These are phyloP conservation scores for Lamellibrachia luymesi DNA, from an alignment of 1,140 invertebrate species.

Conservation along the genomic window DNA sequence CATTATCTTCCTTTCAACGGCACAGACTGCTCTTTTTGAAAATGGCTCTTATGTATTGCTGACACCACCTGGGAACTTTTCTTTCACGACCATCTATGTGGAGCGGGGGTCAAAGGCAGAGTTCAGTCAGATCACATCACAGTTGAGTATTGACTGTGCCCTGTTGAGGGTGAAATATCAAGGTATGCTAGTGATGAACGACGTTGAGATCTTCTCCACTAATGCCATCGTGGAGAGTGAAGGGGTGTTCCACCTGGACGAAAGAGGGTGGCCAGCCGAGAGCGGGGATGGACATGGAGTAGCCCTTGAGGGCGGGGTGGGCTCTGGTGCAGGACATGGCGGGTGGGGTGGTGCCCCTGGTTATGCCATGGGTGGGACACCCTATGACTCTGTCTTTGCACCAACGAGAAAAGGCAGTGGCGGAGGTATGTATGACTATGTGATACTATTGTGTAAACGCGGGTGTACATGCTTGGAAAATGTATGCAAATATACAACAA, in stretches of 20 bases:
- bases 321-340: conserved; percentile 43
- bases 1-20: conserved; percentile 39
- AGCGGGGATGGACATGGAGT: conserved; percentile 35
- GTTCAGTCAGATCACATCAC: conserved; percentile 35
- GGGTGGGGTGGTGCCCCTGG: conserved; percentile 43
- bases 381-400: conserved; percentile 40
- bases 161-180: conserved; percentile 41
- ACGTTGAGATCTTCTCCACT: conserved; percentile 35
- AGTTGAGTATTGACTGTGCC: conserved; percentile 34
- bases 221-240: conserved; percentile 42
- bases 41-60: conserved; percentile 39
- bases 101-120: conserved; percentile 37
- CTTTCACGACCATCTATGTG: conserved; percentile 35
- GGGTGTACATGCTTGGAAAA: no score
- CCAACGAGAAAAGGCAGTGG: conserved; percentile 40
- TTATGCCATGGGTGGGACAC: conserved; percentile 39
- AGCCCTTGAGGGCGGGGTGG: conserved; percentile 31
- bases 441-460: no score
- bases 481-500: no score
- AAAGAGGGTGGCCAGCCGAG: conserved; percentile 31
- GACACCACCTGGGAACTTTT: conserved; percentile 40
- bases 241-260: conserved; percentile 40
- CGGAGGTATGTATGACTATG: conserved; percentile 28
- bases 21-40: conserved; percentile 40
- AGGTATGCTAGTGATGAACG: conserved; percentile 40